phyloP scores from a whole-genome alignment of 2,113 vertebrate species.

The Alethe castanea region DNA sequence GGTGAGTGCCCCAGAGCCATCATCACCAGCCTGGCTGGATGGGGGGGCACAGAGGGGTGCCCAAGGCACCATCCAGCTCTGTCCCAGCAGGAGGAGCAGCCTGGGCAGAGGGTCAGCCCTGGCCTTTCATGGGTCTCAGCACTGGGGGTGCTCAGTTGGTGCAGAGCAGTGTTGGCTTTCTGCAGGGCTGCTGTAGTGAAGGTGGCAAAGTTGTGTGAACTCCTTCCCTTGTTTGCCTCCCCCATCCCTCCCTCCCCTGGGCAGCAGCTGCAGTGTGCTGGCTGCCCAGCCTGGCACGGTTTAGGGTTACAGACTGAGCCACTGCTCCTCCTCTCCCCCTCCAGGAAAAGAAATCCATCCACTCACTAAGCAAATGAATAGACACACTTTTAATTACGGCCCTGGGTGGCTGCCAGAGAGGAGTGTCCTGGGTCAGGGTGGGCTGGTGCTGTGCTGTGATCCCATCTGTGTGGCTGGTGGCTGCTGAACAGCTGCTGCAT shows the following conservation, averaged over 20 bases:
- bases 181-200: not conserved
- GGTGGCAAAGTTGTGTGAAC: not conserved
- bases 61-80: not conserved
- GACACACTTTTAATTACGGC: not conserved
- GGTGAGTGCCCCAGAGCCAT: not conserved
- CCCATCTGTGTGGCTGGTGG: fast-evolving
- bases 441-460: not conserved
- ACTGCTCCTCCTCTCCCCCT: not conserved
- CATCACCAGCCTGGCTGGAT: fast-evolving
- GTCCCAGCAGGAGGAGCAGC: fast-evolving
- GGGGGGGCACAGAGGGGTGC: not conserved
- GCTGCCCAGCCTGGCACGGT: not conserved
- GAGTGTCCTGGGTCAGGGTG: not conserved
- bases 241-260: not conserved
- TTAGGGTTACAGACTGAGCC: not conserved
- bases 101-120: not conserved
- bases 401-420: not conserved
- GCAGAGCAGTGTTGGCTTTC: not conserved
- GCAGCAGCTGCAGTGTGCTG: not conserved
- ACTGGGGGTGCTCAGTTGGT: fast-evolving
- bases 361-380: not conserved
- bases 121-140: fast-evolving
- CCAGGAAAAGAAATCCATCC: not conserved
- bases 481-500: not conserved
- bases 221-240: not conserved